Evolutionary conservation across 2,797 vertebrate species (phyloP).

Genomic region (Sebastes diaconus): DNA sequence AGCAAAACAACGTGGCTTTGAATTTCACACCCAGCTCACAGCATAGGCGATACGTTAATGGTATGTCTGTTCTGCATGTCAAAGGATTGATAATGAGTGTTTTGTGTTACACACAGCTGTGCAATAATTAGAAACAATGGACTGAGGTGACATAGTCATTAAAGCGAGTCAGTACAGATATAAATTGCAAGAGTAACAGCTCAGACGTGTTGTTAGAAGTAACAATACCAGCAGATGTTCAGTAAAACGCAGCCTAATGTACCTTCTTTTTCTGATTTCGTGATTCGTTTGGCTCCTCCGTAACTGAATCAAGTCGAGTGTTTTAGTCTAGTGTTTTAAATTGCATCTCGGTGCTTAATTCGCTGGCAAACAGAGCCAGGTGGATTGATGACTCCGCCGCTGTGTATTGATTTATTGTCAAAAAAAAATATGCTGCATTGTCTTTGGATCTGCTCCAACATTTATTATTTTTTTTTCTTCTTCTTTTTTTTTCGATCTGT

Average conservation of each 20-base stretch:
- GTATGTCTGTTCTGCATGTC: slow-evolving; percentile 41
- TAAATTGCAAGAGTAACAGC: slow-evolving; percentile 21
- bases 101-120: slow-evolving; percentile 27
- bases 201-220: neutral
- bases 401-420: slow-evolving; percentile 68
- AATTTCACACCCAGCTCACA: slow-evolving; percentile 28
- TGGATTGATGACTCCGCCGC: slow-evolving; percentile 47
- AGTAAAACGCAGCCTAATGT: neutral
- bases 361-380: slow-evolving; percentile 34
- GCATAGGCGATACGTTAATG: neutral
- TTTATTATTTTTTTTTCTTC: slow-evolving; percentile 28
- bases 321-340: slow-evolving; percentile 45
- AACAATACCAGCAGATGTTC: neutral
- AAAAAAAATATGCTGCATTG: slow-evolving; percentile 32
- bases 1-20: slow-evolving; percentile 16
- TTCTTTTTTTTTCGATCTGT: slow-evolving; percentile 29
- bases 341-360: slow-evolving; percentile 55
- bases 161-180: slow-evolving; percentile 25
- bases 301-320: slow-evolving; percentile 18
- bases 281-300: neutral
- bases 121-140: slow-evolving; percentile 47
- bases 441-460: slow-evolving; percentile 41
- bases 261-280: neutral
- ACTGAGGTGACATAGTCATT: slow-evolving; percentile 28
- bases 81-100: slow-evolving; percentile 35